Evolutionary conservation across 2,113 vertebrate genomes (phyloP).

Genomic region (Ceratotherium simum): DNA sequence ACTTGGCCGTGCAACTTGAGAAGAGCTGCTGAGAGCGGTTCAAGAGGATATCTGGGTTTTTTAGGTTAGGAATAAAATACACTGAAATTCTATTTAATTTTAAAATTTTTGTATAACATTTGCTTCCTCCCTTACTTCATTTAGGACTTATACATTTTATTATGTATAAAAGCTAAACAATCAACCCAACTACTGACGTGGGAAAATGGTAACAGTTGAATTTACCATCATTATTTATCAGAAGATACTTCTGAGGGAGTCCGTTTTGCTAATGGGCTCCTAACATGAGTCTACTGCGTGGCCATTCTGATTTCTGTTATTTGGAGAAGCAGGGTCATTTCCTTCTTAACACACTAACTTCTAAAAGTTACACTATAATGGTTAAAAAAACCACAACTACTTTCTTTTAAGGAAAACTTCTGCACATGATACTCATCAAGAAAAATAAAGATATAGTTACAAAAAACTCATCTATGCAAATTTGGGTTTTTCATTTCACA

Average conservation of each 20-base stretch:
- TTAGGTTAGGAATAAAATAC: constrained; percentile 88
- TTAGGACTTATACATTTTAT: not conserved
- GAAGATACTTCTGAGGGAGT: constrained; percentile 67
- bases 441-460: not conserved
- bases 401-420: constrained; percentile 81
- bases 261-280: constrained; percentile 74
- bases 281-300: constrained; percentile 69
- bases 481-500: constrained; percentile 15
- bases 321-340: constrained; percentile 76
- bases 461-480: not conserved
- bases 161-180: constrained; percentile 16
- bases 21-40: constrained; percentile 99
- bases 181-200: not conserved
- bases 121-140: not conserved
- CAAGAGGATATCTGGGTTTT: constrained; percentile 94
- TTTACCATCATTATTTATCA: constrained; percentile 74
- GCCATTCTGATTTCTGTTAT: constrained; percentile 69
- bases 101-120: not conserved
- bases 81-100: not conserved
- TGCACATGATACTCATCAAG: not conserved
- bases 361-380: not conserved
- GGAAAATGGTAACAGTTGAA: not conserved
- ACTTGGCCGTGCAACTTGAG: constrained; percentile 99
- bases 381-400: constrained; percentile 67
- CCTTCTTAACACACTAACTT: constrained; percentile 72